These are phyloP conservation scores for Himantopus leucocephalus DNA, from an alignment of 2,113 vertebrate species.

Conservation along the genomic window DNA sequence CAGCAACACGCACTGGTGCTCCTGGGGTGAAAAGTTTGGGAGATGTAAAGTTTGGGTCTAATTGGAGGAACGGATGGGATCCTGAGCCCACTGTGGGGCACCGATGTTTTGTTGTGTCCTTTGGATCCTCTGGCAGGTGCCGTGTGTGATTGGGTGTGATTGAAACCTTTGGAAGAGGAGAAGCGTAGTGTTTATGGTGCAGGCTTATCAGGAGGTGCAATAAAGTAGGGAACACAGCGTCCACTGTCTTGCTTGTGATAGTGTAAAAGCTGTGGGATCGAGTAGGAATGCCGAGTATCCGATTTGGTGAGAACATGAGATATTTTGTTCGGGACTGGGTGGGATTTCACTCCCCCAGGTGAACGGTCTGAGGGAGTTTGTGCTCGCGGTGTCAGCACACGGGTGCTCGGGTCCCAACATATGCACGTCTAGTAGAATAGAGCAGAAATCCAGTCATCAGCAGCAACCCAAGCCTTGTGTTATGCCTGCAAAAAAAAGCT, in stretches of 20 bases:
- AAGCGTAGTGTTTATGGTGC: not conserved
- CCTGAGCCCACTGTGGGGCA: not conserved
- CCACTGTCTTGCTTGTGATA: not conserved
- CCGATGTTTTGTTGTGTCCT: not conserved
- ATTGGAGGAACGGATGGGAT: not conserved
- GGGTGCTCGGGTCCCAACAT: not conserved
- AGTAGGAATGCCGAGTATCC: not conserved
- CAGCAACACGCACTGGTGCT: not conserved
- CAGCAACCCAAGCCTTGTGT: not conserved
- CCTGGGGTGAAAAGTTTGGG: not conserved
- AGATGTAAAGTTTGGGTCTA: not conserved
- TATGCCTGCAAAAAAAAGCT: not conserved
- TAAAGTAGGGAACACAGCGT: not conserved
- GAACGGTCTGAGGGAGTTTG: not conserved
- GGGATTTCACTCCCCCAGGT: not conserved
- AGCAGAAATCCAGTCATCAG: not conserved
- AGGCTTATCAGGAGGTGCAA: not conserved
- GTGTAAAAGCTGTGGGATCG: not conserved
- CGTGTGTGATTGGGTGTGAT: not conserved
- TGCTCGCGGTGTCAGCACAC: not conserved
- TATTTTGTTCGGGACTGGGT: not conserved
- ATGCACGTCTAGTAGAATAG: fast-evolving
- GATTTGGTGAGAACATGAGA: not conserved
- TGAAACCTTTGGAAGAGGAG: not conserved
- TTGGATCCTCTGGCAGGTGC: not conserved